Evolutionary conservation across 2,797 vertebrate genomes (phyloP), one percentile per base, ranked within the genome.

Genomic region (Huso huso): DNA sequence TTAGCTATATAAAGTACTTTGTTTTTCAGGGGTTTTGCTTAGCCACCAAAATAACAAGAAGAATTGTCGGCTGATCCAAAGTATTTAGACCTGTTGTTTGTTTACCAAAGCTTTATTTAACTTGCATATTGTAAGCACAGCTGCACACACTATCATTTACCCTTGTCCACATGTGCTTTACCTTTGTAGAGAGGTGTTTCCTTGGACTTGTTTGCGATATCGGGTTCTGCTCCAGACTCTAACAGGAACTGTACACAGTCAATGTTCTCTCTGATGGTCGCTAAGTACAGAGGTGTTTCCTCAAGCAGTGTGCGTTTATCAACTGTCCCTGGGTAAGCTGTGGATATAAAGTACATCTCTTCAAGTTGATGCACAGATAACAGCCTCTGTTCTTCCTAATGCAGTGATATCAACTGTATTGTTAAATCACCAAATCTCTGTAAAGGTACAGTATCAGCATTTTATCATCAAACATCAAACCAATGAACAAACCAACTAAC

Each of bases 111-210:
- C 37, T 37, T 37, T 37, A 37, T 1, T 37, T 37, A 37, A 37
- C 37, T 37, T 37, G 37, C 37, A 37, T 37, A 37, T 37, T 37
- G 37, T 4, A 37, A 37, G 37, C 18, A 6, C 51, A 55, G n/a
- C 13, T 9, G n/a, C 15, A 53, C 37, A 23, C n/a, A 3, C 10
- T 9, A 48, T 23, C 15, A 13, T 9, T n/a, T 11, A 10, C 1
- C 57, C 52, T 37, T 10, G 10, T 37, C 48, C 61, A 49, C 57
- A 8, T 15, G 51, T 53, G 57, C 6, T 10, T 70, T 71, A 96
- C 97, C 97, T 94, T 94, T 96, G 81, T 96, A 96, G 66, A 99
- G 91, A 0, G 96, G 94, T 0, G 95, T 99, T 78, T 97, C 94
- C 79, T 94, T 94, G 79, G 88, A 80, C 75, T 95, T 98, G 84